A percentile compares a stretch with the other conserved stretches of the same genome.
These are phyloP conservation scores for Gymnothorax reevesii DNA, from an alignment of 2,797 vertebrate species.

Conservation along the genomic window DNA sequence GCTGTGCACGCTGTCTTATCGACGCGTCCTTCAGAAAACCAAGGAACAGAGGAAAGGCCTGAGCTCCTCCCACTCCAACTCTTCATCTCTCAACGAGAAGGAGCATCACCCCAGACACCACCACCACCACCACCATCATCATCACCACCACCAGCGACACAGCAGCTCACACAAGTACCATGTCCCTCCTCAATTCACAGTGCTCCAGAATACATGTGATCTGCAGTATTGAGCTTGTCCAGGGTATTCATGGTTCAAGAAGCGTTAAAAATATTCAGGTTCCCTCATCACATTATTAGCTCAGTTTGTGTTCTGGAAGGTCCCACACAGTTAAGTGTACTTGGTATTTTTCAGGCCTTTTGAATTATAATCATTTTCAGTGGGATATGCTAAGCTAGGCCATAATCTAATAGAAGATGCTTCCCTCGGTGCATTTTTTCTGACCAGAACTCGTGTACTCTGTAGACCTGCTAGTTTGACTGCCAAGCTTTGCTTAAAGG, in stretches of 20 bases:
- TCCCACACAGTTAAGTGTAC: neutral
- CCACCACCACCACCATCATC: constrained; percentile 82
- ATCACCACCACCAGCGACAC: constrained; percentile 84
- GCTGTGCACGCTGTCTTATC: constrained; percentile 97
- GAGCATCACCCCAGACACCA: constrained; percentile 92
- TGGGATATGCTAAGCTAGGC: neutral
- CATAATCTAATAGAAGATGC: neutral
- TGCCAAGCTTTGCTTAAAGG: neutral
- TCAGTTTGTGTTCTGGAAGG: neutral
- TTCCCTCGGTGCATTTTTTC: neutral
- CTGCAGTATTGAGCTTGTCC: neutral
- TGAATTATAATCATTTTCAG: neutral
- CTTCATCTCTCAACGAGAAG: constrained; percentile 92
- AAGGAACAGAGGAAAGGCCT: constrained; percentile 98
- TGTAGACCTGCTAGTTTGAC: neutral
- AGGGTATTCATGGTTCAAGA: neutral
- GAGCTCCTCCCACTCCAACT: constrained; percentile 89
- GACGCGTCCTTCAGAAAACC: constrained; percentile 98
- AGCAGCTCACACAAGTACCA: constrained; percentile 91
- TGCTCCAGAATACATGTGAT: neutral
- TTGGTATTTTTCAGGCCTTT: neutral
- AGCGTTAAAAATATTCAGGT: neutral
- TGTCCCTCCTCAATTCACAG: neutral
- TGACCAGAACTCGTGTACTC: neutral
- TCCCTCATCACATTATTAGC: neutral